Evolutionary conservation across 2,888 invertebrate species (phyloP), one percentile per base, ranked within the genome.

Genomic region (Chloroclystis v-ata): DNA sequence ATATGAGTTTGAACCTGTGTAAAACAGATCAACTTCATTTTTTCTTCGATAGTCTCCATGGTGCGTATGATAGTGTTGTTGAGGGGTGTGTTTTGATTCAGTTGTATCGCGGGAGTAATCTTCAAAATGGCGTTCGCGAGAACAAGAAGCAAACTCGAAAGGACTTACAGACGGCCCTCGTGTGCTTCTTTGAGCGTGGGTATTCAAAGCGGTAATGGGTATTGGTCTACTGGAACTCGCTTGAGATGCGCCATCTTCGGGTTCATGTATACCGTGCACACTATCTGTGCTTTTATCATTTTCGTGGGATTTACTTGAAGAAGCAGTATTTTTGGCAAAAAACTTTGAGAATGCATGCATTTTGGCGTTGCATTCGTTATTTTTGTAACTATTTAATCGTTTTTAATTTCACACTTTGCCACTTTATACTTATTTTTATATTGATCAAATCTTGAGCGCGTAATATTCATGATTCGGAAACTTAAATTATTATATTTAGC

Each of bases 211-310:
- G 44, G 70, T 73, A 33, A 82, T 82, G 4, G 82, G 72, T 35
- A 83, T 80, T 9, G 72, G 61, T 53, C 61, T 72, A 5, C 65
- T 44, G n/a, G 64, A 54, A 7, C 45, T 49, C n/a, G n/a, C n/a
- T n/a, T n/a, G n/a, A n/a, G n/a, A n/a, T n/a, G n/a, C n/a, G n/a
- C n/a, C n/a, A n/a, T n/a, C n/a, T n/a, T n/a, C n/a, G n/a, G n/a
- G n/a, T n/a, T n/a, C n/a, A n/a, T n/a, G n/a, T n/a, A n/a, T n/a
- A n/a, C n/a, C n/a, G n/a, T n/a, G n/a, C n/a, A n/a, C n/a, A 64
- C 84, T 84, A 9, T 89, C 87, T 1, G 78, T 57, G 49, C 86
- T 88, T 12, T 87, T 72, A 44, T 89, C 87, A 55, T 73, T 78
- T 8, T 81, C 78, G 28, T 71, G 50, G 2, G 82, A 63, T 2